Evolutionary conservation across 2,888 invertebrate species (phyloP).

Genomic region (Apotomis capreana): DNA sequence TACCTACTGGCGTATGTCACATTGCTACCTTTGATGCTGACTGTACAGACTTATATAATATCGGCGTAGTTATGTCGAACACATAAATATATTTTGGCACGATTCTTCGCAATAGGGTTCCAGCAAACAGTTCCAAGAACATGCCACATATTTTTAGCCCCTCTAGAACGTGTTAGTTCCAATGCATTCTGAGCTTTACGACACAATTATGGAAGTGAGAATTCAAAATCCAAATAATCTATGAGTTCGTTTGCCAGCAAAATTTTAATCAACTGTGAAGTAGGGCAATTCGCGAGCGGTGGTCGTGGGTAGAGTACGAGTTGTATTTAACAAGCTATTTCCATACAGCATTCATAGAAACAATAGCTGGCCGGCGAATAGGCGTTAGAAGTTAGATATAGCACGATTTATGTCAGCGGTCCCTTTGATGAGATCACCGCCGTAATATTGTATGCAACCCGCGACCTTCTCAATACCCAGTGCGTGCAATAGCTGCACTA

Average conservation of each 20-base stretch:
- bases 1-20: too few species aligned
- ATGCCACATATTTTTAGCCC: constrained; percentile 29
- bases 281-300: constrained; percentile 48
- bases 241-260: constrained; percentile 26
- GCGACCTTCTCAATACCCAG: constrained; percentile 77
- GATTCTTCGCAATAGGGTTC: constrained; percentile 49
- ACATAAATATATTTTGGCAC: constrained; percentile 60
- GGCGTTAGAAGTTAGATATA: constrained; percentile 82
- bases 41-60: neutral
- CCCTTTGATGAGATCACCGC: constrained; percentile 81
- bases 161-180: constrained; percentile 5
- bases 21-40: too few species aligned
- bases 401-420: constrained; percentile 80
- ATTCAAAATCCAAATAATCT: constrained; percentile 23
- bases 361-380: constrained; percentile 82
- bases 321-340: constrained; percentile 72
- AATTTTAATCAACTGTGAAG: constrained; percentile 37
- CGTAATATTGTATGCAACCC: constrained; percentile 77
- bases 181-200: constrained; percentile 27
- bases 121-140: constrained; percentile 39
- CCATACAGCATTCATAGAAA: constrained; percentile 83
- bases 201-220: constrained; percentile 26
- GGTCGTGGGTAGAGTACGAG: constrained; percentile 40
- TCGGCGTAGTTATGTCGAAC: constrained; percentile 47
- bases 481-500: constrained; percentile 76